These are phyloP conservation scores for Apus apus DNA, from an alignment of 2,113 vertebrate species.

Conservation along the genomic window DNA sequence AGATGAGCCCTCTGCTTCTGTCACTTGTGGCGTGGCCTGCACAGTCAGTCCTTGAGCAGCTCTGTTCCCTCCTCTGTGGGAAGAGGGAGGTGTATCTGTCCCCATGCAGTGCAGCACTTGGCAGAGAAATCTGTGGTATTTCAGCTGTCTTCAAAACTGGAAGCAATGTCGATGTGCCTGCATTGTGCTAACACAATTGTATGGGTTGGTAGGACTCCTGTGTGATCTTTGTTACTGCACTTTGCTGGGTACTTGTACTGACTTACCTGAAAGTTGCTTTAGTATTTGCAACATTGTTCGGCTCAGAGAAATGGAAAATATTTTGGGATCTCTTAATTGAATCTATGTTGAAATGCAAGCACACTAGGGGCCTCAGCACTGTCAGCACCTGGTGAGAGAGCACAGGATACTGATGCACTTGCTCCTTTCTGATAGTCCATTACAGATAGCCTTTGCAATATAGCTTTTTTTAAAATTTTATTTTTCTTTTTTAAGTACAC, in stretches of 20 bases:
- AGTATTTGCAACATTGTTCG: not conserved
- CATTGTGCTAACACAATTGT: not conserved
- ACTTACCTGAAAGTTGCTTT: not conserved
- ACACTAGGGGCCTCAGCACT: not conserved
- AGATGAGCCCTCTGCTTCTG: not conserved
- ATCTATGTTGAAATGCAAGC: not conserved
- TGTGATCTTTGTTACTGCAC: not conserved
- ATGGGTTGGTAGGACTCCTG: not conserved
- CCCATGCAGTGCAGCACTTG: not conserved
- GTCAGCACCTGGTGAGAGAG: not conserved
- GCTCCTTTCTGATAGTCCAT: not conserved
- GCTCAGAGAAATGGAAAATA: slow-evolving; percentile 1
- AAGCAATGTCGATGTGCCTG: not conserved
- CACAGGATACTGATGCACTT: not conserved
- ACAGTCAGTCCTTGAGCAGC: not conserved
- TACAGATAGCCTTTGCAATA: not conserved
- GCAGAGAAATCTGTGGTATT: not conserved
- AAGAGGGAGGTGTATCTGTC: not conserved
- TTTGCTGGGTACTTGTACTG: not conserved
- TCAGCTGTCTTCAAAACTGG: not conserved
- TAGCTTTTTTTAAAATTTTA: not conserved
- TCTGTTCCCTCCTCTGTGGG: not conserved
- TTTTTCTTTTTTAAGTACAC: not conserved
- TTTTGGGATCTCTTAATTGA: not conserved
- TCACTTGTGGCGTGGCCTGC: accelerated